Evolutionary conservation across 2,113 vertebrate genomes (phyloP), one percentile per base, ranked within the genome.

Genomic region (Ageneiosus marmoratus): DNA sequence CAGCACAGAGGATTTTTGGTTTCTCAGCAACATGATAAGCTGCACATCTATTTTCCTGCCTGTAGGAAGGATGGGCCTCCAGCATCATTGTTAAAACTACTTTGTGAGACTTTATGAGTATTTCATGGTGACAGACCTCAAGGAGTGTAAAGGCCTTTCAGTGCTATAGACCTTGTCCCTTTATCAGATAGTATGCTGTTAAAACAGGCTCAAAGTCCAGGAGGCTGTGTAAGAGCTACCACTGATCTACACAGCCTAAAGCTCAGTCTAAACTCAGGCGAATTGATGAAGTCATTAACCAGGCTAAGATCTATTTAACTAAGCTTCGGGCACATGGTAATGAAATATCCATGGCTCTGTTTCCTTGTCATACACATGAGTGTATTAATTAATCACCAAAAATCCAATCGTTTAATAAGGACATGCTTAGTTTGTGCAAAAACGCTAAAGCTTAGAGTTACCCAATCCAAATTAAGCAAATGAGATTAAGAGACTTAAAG

Each of bases 181-280:
- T 76, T 83, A 80, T 83, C 60, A 76, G 80, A 78, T 44, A 56
- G 41, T 18, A 15, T 53, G 22, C 55, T n/a, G 18, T 77, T 75
- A 76, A 79, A 79, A 79, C 58, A 51, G 37, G 81, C 51, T 32
- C 81, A 83, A 86, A 77, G 85, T 86, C 60, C 72, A 80, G 56
- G 34, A 67, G 41, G 6, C 18, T 63, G 32, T 73, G 48, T 79
- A 10, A 15, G 46, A 67, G 20, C 44, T 51, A 51, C 55, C 53
- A n/a, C 13, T 32, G 75, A 24, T 27, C 51, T 11, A 44, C 22
- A 27, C n/a, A 15, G 34, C 37, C 50, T 46, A 24, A 29, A 69
- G 37, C 13, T 50, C 46, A n/a, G 56, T 11, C 37, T 62, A 46
- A 46, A 48, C 37, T 46, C 55, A 9, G 16, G 44, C 4, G 46